These are phyloP conservation scores for Cabera pusaria DNA, from an alignment of 2,888 invertebrate genomes.

Conservation along the genomic window DNA sequence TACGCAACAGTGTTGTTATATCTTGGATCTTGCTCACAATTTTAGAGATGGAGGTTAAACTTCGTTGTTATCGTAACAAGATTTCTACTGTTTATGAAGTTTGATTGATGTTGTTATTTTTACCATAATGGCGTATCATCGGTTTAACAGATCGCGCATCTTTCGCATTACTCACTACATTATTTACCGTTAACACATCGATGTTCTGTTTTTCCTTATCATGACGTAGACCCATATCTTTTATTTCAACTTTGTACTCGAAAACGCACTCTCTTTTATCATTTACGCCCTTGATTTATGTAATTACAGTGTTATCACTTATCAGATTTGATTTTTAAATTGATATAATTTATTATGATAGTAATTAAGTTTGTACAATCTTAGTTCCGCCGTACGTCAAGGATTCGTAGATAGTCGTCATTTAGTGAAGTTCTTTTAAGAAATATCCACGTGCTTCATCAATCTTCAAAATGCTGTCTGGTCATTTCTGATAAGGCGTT, in stretches of 20 bases:
- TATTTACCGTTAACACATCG: slow-evolving; percentile 8
- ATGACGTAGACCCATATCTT: slow-evolving; percentile 1
- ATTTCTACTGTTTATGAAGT: too few species aligned
- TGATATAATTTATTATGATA: too few species aligned
- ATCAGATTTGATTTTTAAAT: too few species aligned
- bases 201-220: slow-evolving; percentile 12
- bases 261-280: slow-evolving; percentile 14
- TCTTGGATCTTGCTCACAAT: too few species aligned
- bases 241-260: slow-evolving; percentile 2
- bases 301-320: slow-evolving; percentile 16
- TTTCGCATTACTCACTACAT: slow-evolving; percentile 12
- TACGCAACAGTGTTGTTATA: too few species aligned
- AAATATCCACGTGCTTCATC: too few species aligned
- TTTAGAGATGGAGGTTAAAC: too few species aligned
- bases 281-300: slow-evolving; percentile 5
- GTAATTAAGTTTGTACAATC: slow-evolving; percentile 6
- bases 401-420: neutral
- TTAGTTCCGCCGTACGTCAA: slow-evolving; percentile 5
- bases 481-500: too few species aligned
- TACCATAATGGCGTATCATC: neutral
- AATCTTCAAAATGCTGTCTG: too few species aligned
- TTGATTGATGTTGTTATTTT: neutral
- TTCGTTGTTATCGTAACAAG: too few species aligned
- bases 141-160: neutral
- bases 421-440: too few species aligned